These are phyloP conservation scores for Drymonia ruficornis DNA, from an alignment of 2,888 invertebrate genomes.

Conservation along the genomic window DNA sequence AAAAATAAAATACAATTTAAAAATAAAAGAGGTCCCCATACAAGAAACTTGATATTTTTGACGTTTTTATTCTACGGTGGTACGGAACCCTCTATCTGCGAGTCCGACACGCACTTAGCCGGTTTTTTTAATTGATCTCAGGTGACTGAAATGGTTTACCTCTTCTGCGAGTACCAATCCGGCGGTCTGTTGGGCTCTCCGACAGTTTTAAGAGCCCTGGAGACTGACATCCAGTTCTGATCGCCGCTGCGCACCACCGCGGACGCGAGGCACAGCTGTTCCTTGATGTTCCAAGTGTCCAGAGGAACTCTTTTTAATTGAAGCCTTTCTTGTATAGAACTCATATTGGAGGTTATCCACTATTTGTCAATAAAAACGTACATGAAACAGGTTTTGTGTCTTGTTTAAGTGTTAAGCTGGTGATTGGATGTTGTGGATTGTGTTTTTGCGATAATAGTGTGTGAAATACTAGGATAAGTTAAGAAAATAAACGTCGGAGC, in stretches of 20 bases:
- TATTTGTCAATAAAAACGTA: not conserved
- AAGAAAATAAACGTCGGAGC: not conserved
- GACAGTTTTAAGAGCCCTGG: slow-evolving; percentile 90
- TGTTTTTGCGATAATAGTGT: not conserved
- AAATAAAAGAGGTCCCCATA: too few species aligned
- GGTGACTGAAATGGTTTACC: slow-evolving; percentile 51
- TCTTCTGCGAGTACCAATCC: slow-evolving; percentile 94
- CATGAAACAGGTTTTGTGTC: not conserved
- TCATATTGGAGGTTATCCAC: slow-evolving; percentile 55
- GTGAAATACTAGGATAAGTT: not conserved
- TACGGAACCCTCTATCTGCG: too few species aligned
- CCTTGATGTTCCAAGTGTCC: slow-evolving; percentile 94
- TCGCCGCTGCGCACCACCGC: slow-evolving; percentile 94
- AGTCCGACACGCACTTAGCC: too few species aligned
- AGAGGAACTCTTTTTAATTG: slow-evolving; percentile 88
- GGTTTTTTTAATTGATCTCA: too few species aligned
- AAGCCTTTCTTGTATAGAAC: slow-evolving; percentile 75
- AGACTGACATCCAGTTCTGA: slow-evolving; percentile 96
- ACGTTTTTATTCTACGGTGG: too few species aligned
- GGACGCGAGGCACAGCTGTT: slow-evolving; percentile 94
- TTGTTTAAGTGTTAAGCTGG: not conserved
- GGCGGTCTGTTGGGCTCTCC: slow-evolving; percentile 90
- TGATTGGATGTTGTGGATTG: not conserved
- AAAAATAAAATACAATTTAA: too few species aligned
- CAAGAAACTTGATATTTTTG: too few species aligned